phyloP scores from a whole-genome alignment of 2,888 invertebrate species.

The Leptinotarsa haldemani region DNA sequence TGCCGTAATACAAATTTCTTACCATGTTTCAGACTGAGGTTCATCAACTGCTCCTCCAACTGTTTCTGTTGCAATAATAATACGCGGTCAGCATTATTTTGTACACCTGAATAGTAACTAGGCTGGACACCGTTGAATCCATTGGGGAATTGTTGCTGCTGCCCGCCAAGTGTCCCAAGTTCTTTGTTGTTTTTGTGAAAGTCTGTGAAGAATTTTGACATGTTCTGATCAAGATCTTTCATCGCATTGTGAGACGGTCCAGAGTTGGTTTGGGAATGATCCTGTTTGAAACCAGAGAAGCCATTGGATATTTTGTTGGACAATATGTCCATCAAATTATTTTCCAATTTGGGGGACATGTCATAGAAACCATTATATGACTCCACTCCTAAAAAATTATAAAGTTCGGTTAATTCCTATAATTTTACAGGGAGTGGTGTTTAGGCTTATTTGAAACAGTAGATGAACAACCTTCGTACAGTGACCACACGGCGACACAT shows the following conservation, averaged over 20 bases:
- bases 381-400: slow-evolving; percentile 24
- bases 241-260: slow-evolving; percentile 50
- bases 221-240: slow-evolving; percentile 64
- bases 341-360: slow-evolving; percentile 51
- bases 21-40: slow-evolving; percentile 57
- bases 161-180: slow-evolving; percentile 11
- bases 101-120: slow-evolving; percentile 45
- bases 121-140: slow-evolving; percentile 52
- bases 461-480: no score
- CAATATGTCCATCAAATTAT: slow-evolving; percentile 57
- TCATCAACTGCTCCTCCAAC: slow-evolving; percentile 62
- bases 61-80: slow-evolving; percentile 61
- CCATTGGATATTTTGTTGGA: slow-evolving; percentile 53
- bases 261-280: slow-evolving; percentile 32
- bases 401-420: not conserved
- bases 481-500: no score
- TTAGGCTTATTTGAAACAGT: not conserved
- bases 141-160: slow-evolving; percentile 48
- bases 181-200: slow-evolving; percentile 71
- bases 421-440: no score
- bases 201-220: slow-evolving; percentile 80
- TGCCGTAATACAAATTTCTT: slow-evolving; percentile 8
- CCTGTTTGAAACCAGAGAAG: slow-evolving; percentile 39
- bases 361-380: slow-evolving; percentile 48
- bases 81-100: slow-evolving; percentile 49